Base-by-base conservation (phyloP, 2,113 vertebrate species). In the Carassius auratus region DNA sequence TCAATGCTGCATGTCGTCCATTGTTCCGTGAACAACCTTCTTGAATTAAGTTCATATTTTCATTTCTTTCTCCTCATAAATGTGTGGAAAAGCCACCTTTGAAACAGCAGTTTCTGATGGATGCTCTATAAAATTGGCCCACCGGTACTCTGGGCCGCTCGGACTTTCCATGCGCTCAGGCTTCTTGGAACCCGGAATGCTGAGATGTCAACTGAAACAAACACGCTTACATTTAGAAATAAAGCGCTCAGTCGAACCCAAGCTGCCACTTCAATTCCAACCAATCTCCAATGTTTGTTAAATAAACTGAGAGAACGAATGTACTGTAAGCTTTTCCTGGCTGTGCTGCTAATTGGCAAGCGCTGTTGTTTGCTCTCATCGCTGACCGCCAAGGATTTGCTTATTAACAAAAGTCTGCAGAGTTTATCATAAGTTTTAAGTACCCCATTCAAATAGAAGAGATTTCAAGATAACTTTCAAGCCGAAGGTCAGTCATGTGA, bases 81-180 rank as follows among this genome's bases (percentile, higher is more conserved):
- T 30, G 74, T 61, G 50, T 23, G 50, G 76, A 87, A 86, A 87
- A 85, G 19, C n/a, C 14, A 73, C 10, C 36, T 85, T 78, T 77
- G 50, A 83, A 55, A 21, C 68, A 87, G 42, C 68, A 42, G 45
- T 45, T 42, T 88, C 89, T 85, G 66, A 87, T 76, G 76, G 77
- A 77, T 81, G 68, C 50, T 62, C 45, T 80, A 88, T 89, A 91
- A 90, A 90, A 79, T 87, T 87, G 85, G 87, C 78, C 14, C 64
- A 8, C 14, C 19, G 15, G n/a, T 13, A 50, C 78, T 36, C 42
- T 48, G 64, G 50, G 73, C 59, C 5, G 7, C 78, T 82, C 77
- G 1, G 76, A 85, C 86, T 85, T 90, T 90, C 86, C 87, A 82
- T 90, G 66, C 42, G 73, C 80, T 90, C 83, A 80, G 61, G 62